Evolutionary conservation across 2,797 vertebrate species (phyloP), one percentile per base, ranked within the genome.

Genomic region (Telmatherina bonti): DNA sequence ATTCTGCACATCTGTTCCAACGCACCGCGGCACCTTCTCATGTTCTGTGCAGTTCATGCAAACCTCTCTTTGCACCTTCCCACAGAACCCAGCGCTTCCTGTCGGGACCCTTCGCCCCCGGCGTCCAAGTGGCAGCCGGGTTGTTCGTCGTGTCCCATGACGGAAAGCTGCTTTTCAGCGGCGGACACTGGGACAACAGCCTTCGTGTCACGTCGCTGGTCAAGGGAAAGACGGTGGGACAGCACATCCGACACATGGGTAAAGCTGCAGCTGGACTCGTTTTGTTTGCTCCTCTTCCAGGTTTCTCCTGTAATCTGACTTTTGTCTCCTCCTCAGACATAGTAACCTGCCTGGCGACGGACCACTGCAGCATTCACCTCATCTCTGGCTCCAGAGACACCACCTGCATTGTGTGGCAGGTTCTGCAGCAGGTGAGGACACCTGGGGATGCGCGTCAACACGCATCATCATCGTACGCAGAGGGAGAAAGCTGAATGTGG

Each of bases 381-480:
- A 97, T 99, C 79, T 98, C 97, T 0, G 97, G 97, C 62, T 99
- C 97, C 79, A 96, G 94, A 87, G 97, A 99, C 90, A 96, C 95
- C 27, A 99, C 97, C 11, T 99, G 97, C 83, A 97, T 99, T 94
- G 96, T 99, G 91, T 99, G 97, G 97, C 97, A 98, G 85, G 95
- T 99, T 77, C 84, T 93, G 67, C 97, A 97, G 72, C 97, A 99
- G 96, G 97, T 98, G 0, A 7, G 71, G 2, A 54, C 35, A 11
- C 6, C 4, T 3, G 0, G 2, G 16, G 5, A 7, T 15, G 36
- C 31, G 9, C 2, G 31, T 33, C 36, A 3, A 10, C 36, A 15
- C 9, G 12, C 36, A 15, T 38, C 36, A 38, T 38, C 13, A 13
- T 38, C 36, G 4, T n/a, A 10, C 22, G 20, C 45, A 18, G 22